Conservation (phyloP, 2,888 invertebrate genomes). For the Agriopis aurantiaria region DNA sequence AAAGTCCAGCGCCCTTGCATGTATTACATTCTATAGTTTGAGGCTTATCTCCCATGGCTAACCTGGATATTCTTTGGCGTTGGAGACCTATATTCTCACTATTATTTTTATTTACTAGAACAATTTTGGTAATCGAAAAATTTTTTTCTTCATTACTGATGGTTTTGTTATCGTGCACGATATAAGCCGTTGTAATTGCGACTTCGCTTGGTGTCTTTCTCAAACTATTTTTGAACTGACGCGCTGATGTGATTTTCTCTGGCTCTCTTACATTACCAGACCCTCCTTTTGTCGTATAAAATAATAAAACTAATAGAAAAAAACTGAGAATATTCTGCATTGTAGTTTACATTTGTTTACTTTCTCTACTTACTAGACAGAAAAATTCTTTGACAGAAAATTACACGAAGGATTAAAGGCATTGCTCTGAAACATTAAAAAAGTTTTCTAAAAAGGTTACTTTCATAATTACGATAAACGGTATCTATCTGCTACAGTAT, state of each 20-base stretch:
- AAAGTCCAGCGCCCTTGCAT: constrained; percentile 54
- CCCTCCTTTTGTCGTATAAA: constrained; percentile 50
- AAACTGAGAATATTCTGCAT: constrained; percentile 50
- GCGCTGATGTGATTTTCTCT: constrained; percentile 55
- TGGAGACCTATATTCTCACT: constrained; percentile 42
- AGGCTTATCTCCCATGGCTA: constrained; percentile 28
- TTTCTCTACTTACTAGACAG: neutral
- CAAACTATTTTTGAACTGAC: constrained; percentile 52
- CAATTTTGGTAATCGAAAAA: constrained; percentile 50
- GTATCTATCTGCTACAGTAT: too few relatives aligned
- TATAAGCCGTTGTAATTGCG: constrained; percentile 51
- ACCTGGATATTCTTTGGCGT: constrained; percentile 49
- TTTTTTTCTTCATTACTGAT: constrained; percentile 52
- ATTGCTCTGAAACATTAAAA: too few relatives aligned
- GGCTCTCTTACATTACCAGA: constrained; percentile 52
- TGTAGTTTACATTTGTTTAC: constrained; percentile 34
- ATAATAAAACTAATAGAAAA: constrained; percentile 60
- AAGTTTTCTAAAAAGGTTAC: too few relatives aligned
- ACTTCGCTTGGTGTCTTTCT: constrained; percentile 46
- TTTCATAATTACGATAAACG: too few relatives aligned
- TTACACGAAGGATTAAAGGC: neutral
- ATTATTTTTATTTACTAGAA: constrained; percentile 38
- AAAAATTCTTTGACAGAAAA: neutral
- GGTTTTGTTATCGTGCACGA: constrained; percentile 50
- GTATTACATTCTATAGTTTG: constrained; percentile 54